Percentiles rank a stretch among this genome's conserved stretches.
phyloP scores from a whole-genome alignment of 2,113 vertebrate species.

The Micronycteris hirsuta region DNA sequence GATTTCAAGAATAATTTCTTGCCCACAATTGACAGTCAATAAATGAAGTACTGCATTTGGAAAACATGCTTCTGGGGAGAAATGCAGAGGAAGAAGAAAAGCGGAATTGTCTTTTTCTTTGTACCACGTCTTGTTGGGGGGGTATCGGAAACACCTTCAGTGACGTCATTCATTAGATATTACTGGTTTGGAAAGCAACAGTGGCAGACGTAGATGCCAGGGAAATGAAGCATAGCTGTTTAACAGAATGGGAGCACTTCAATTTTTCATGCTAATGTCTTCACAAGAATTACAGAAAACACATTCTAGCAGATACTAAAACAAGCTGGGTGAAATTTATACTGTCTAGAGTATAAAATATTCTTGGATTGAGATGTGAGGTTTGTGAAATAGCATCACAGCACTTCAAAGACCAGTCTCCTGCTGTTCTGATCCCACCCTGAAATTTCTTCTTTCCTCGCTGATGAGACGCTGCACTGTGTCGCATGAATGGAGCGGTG shows the following conservation, averaged over 20 bases:
- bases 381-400: constrained; percentile 40
- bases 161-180: not conserved
- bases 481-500: not conserved
- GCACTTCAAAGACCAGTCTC: constrained; percentile 22
- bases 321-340: not conserved
- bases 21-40: not conserved
- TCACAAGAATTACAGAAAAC: constrained; percentile 43
- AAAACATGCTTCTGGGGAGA: not conserved
- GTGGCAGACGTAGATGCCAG: not conserved
- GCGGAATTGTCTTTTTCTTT: not conserved
- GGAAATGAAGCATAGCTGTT: not conserved
- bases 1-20: not conserved
- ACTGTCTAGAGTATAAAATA: not conserved
- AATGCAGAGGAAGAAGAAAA: not conserved
- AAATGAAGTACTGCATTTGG: not conserved
- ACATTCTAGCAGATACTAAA: constrained; percentile 7
- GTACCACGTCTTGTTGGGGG: not conserved
- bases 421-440: not conserved
- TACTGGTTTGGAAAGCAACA: not conserved
- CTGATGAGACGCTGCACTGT: not conserved
- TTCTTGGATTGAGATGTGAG: not conserved
- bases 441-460: not conserved
- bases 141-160: not conserved
- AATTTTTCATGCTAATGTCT: constrained; percentile 45
- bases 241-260: not conserved